Evolutionary conservation across 2,113 vertebrate genomes (phyloP), one percentile per base, ranked within the genome.

Genomic region (Gymnocephalus cernua): DNA sequence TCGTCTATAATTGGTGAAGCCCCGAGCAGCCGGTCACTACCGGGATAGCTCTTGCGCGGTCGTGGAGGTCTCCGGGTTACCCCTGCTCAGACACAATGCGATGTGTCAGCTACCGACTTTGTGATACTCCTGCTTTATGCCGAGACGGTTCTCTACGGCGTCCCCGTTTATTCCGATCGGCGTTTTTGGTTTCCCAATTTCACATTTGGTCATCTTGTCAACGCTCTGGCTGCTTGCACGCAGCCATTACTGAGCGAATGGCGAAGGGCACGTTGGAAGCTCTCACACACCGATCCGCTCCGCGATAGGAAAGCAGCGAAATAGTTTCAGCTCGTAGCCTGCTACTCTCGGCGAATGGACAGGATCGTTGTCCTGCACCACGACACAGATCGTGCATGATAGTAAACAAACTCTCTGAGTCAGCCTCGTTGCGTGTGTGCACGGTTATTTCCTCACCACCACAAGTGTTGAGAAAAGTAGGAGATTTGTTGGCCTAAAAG

Each of bases 231-330:
- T 64, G 86, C 80, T 14, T 70, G 80, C 78, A 77, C 79, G 84
- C 89, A 92, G 90, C 92, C 91, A 91, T 91, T 91, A 90, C 87
- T 80, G 92, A 68, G 77, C 86, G 89, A 91, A 86, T 82, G 90
- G 88, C 89, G 88, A 87, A 90, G 88, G 91, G 86, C 90, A 90
- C 51, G 83, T 84, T 81, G 38, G 74, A 83, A 62, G 82, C 86
- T 82, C 85, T 57, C 87, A 41, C 86, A 77, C 84, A 23, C 74
- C 77, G 88, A 88, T 83, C 83, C 87, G 14, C 70, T 90, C 92
- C 87, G 78, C 79, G 77, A 82, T 18, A 81, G 67, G 29, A 53
- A 27, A 68, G 79, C 86, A 19, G 87, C 50, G 70, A 79, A 91
- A 70, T 87, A 88, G 90, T 93, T 89, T 67, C 16, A 82, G 72